Evolutionary conservation across 2,113 vertebrate genomes (phyloP).

Genomic region (Sciurus niger): DNA sequence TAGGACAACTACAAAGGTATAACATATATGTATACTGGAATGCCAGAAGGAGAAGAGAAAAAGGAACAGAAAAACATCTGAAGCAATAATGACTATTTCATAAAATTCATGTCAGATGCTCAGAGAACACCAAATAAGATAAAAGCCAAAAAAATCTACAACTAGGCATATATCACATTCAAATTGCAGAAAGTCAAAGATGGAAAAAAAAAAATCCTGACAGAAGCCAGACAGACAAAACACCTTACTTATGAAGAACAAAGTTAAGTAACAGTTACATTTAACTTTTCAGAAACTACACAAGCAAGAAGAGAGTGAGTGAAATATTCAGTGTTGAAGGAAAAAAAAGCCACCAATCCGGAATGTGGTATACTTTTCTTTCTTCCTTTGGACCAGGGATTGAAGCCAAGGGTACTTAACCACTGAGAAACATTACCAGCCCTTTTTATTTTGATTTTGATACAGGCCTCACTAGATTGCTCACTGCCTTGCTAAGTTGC

Average conservation of each 20-base stretch:
- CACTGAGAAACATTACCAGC: too few relatives aligned
- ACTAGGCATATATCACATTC: background rate
- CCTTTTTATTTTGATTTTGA: too few relatives aligned
- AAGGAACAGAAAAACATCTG: background rate
- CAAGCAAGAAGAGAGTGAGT: background rate
- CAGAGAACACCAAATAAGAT: background rate
- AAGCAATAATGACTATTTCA: background rate
- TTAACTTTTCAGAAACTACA: background rate
- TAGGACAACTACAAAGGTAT: background rate
- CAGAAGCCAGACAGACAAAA: background rate
- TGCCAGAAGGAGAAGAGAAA: background rate
- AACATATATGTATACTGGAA: background rate
- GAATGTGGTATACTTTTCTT: background rate
- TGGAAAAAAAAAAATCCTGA: background rate
- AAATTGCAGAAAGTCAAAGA: background rate
- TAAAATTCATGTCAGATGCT: background rate
- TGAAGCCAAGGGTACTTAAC: too few relatives aligned
- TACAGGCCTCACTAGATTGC: too few relatives aligned
- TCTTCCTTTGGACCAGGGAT: too few relatives aligned
- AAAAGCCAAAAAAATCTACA: background rate
- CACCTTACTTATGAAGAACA: background rate
- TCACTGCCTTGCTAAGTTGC: too few relatives aligned
- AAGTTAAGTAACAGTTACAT: background rate
- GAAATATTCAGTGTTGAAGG: background rate
- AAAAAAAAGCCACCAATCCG: too few relatives aligned